Evolutionary conservation across 2,888 invertebrate species (phyloP), one percentile per base, ranked within the genome.

Genomic region (Plebejus melissa): DNA sequence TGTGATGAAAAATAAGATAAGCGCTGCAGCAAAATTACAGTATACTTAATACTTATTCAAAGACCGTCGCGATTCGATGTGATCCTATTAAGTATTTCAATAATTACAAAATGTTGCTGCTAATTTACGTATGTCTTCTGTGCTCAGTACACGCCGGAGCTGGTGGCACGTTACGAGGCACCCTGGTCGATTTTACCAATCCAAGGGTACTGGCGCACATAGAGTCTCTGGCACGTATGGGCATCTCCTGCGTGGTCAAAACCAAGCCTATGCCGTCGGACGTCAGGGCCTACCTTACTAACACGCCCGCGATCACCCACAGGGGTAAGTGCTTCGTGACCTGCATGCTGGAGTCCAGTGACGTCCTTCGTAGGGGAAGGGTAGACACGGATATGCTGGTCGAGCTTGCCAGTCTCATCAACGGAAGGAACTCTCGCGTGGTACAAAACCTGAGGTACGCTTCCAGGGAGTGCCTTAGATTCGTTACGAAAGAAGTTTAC

Each of bases 311-410:
- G 0, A 87, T 89, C 1, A 87, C 93, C 2, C 84, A 91, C 16
- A 87, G 92, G 0, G 93, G 93, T 0, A 91, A 93, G 76, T 94
- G 94, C 81, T 90, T 94, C 74, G 91, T 92, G 0, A 92, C 92
- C 0, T 94, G 94, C 80, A 93, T 94, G 93, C 80, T 94, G 77
- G 93, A 94, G 77, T 93, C 92, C 82, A 92, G 92, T 79, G 93
- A 93, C 76, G 85, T 93, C 76, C 88, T 94, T 57, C 90, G 87
- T 78, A 90, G 93, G 80, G 92, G 93, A 1, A 91, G 92, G 85
- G 92, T 91, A 80, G 74, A 65, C 36, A 65, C 32, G 28, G 65
- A 65, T 4, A 32, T 65, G 65, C 65, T 65, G 32, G 32, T 65
- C 32, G 9, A 65, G 32, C 32, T 65, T 4, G 65, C 65, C 32